phyloP scores from a whole-genome alignment of 1,140 invertebrate genomes.

The Neotoxoptera formosana region DNA sequence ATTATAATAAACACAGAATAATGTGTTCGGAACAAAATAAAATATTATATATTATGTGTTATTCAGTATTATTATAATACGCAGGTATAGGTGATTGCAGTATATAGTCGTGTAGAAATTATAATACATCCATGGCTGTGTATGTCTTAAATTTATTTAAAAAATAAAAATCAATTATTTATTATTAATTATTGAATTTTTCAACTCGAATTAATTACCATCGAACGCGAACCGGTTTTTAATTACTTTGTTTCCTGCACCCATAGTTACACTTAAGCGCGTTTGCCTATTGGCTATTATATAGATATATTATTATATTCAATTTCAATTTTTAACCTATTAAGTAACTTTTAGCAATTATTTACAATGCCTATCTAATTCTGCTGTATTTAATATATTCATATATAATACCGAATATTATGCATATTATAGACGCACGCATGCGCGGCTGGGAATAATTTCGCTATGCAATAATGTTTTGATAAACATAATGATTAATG shows the following conservation, averaged over 20 bases:
- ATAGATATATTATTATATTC: background rate
- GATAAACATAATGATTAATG: background rate
- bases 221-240: background rate
- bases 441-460: too few relatives aligned
- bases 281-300: background rate
- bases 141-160: background rate
- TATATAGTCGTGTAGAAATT: background rate
- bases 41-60: background rate
- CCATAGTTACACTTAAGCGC: background rate
- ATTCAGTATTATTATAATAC: background rate
- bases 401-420: background rate
- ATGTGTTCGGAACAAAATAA: background rate
- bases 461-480: background rate
- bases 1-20: background rate
- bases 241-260: constrained; percentile 11
- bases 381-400: background rate
- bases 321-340: background rate
- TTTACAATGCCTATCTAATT: background rate
- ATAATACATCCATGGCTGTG: background rate
- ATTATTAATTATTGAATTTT: constrained; percentile 24
- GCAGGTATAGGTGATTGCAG: background rate
- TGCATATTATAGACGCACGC: background rate
- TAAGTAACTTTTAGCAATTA: background rate
- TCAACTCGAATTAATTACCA: background rate
- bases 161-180: constrained; percentile 12